These are phyloP conservation scores for Syndactyla subalaris DNA, from an alignment of 2,797 vertebrate genomes.

Conservation along the genomic window DNA sequence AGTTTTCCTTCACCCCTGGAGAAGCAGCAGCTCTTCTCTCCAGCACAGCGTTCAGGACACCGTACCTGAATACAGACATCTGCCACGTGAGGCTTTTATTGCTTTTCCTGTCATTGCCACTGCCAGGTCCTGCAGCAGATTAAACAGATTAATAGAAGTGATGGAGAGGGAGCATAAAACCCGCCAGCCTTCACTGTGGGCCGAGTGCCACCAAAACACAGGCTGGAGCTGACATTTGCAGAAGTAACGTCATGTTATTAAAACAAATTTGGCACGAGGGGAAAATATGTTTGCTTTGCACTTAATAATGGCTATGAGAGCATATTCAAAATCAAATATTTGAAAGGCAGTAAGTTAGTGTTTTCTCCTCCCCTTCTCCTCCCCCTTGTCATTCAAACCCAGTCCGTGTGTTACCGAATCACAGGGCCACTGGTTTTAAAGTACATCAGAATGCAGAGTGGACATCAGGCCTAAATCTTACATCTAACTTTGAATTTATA, in stretches of 20 bases:
- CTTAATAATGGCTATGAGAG: background rate
- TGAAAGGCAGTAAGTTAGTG: background rate
- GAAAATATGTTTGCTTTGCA: conserved; percentile 17
- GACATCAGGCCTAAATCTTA: background rate
- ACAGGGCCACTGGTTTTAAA: background rate
- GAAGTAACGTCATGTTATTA: background rate
- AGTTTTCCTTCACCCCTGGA: background rate
- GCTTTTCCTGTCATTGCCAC: conserved; percentile 79
- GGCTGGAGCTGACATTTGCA: conserved; percentile 12
- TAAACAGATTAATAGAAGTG: conserved; percentile 91
- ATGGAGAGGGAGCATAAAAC: conserved; percentile 83
- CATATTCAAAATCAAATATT: conserved; percentile 7
- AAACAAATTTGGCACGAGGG: conserved; percentile 20
- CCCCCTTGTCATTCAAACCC: background rate
- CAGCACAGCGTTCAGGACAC: background rate
- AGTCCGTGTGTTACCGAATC: accelerated
- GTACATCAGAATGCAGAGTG: background rate
- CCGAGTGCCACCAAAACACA: background rate
- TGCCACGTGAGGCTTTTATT: conserved; percentile 83
- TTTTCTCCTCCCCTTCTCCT: background rate
- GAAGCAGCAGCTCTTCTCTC: background rate
- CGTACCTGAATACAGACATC: background rate
- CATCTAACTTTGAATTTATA: background rate
- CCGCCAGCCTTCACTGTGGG: conserved; percentile 82
- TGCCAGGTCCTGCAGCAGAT: conserved; percentile 86